Base-by-base conservation (phyloP, 1,140 invertebrate genomes). In the Drosophila fuyamai region DNA sequence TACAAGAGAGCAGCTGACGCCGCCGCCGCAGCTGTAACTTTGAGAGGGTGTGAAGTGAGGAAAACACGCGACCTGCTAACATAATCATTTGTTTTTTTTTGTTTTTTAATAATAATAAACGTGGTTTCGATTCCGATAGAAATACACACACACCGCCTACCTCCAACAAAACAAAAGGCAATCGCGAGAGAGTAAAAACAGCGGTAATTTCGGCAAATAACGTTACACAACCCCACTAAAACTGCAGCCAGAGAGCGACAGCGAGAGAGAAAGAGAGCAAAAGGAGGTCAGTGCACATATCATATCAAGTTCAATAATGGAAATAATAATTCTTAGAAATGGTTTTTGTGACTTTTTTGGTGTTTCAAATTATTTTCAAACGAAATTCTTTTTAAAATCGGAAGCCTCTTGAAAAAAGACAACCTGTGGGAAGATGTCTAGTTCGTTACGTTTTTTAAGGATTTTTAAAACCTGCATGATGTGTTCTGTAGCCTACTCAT, bases 261-360 rank as follows among this genome's bases (percentile, higher is more conserved):
- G 5, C 29, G 5, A 29, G 48, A 29, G 58, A 16, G 47, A 13
- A 10, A 23, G 40, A 53, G 47, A 53, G 32, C 38, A 36, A 57
- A 75, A 75, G 53, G 47, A 75, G 72, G 72, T 75, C 72, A 75
- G 59, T 59, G 48, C 48, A 51, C n/a, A 51, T 51, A 32, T 32
- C 29, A 32, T 32, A 32, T 38, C 36, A 38, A 38, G 36, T 51
- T 51, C n/a, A 51, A 51, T 51, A 32, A 32, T 35, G 18, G 18
- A 47, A 13, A 51, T 51, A 5, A 10, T 51, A 38, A 10, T 38
- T 13, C 4, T 38, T 38, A 38, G 9, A 38, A 38, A 4, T 4
- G 10, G 2, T 38, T 9, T 38, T 38, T 38, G 2, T 4, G 36
- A 12, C 12, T 38, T 13, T 10, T 23, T 23, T 23, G 23, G 23